Base-by-base conservation (phyloP, 1,140 invertebrate species). In the Phymastichus coffea region DNA sequence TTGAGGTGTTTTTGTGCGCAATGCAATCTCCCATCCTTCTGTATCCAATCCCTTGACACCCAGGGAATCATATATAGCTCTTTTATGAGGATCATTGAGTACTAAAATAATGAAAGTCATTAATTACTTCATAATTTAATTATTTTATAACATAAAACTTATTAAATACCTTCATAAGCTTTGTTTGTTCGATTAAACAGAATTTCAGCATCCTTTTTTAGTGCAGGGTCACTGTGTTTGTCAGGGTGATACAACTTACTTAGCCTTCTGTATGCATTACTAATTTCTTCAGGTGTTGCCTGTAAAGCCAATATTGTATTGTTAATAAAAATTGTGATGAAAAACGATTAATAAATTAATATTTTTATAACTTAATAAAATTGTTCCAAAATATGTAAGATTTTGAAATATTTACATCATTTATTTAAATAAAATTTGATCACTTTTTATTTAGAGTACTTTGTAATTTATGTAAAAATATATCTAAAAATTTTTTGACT, bases 181-280 rank as follows among this genome's bases (percentile, higher is more conserved):
- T 87, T 89, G 73, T 96, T 97, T 0, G 90, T 90, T 76, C 93
- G 92, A 72, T 92, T 93, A 72, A 98, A 98, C 66, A 98, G 82
- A 48, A 88, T 78, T 78, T 97, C 94, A 2, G 96, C 95, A 79
- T 94, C 87, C 70, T 88, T 89, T 70, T 95, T 94, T 43, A 86
- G 83, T 1, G 83, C 83, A 14, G 88, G 86, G 70, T 94, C 87
- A 7, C 82, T 77, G 79, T 98, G 95, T 78, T 98, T 98, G 72
- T 98, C 95, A 7, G 96, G 96, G 81, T 98, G 95, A 71, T 95
- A 98, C 49, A 95, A 86, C 64, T 88, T 87, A 71, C 94, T 96
- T 14, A 96, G 85, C 51, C 88, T 84, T 63, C 94, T 84, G 76
- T 96, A 98, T 1, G 94, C 92, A 84, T 88, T 89, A 65, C 87